Evolutionary conservation across 2,797 vertebrate species (phyloP), one percentile per base, ranked within the genome.

Genomic region (Adelosebastes latens): DNA sequence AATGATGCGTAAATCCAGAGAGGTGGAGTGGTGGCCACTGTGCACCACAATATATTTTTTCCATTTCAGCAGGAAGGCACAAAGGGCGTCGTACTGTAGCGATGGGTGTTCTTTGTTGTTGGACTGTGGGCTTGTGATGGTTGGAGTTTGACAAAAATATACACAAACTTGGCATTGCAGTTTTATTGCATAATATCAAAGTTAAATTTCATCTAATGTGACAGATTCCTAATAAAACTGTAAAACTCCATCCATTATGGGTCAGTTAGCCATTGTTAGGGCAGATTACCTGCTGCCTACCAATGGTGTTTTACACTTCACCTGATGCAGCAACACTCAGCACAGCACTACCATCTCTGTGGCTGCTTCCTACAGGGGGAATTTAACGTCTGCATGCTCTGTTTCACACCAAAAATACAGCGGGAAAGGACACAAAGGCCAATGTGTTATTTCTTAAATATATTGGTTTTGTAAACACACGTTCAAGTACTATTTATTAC

Each of bases 251-350:
- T 60, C 75, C 83, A 86, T 80, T 65, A 85, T 36, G 39, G 88
- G 83, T 55, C 81, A 74, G 72, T 63, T 55, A 62, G 78, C 87
- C 86, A 90, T 89, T 92, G 88, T 87, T 89, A 79, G 89, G 77
- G 66, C 79, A 85, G 85, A 78, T 16, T 14, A 49, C 10, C 52
- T 72, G 74, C 83, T 72, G 61, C 85, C 83, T 91, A 89, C 86
- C 92, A 93, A 92, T 93, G 91, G 79, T 71, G 85, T 39, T 56
- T 74, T 82, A 76, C 81, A 90, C 79, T 71, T 80, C 81, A 88
- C 83, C 3, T 87, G 83, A 52, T 87, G 82, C 89, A 87, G 87
- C 89, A 89, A 78, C 90, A 88, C 86, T 74, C 71, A 86, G 74
- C 82, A 79, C 86, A 89, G 69, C 80, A 75, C 76, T 62, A 12